These are phyloP conservation scores for Augochlora pura DNA, from an alignment of 1,140 invertebrate species.

Conservation along the genomic window DNA sequence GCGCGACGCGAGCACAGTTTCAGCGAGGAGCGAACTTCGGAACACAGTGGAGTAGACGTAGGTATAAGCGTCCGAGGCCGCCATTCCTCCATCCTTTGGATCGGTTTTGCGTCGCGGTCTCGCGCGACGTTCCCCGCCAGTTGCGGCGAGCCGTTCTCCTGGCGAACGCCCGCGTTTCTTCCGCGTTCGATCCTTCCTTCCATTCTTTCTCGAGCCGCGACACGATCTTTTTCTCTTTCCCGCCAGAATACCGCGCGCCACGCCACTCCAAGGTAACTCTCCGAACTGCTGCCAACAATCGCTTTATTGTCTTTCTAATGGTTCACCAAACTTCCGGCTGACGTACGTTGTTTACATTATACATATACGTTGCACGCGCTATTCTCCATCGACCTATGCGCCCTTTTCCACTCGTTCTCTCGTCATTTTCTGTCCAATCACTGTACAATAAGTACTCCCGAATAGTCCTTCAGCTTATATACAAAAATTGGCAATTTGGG, in stretches of 20 bases:
- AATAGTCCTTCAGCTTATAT: too few species aligned
- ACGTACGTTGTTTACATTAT: too few species aligned
- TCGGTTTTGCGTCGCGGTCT: conserved; percentile 55
- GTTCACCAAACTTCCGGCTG: too few species aligned
- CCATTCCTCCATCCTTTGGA: conserved; percentile 57
- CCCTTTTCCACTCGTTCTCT: too few species aligned
- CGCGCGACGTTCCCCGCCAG: conserved; percentile 30
- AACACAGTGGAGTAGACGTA: conserved; percentile 63
- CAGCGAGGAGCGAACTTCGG: conserved; percentile 6
- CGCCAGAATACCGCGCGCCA: background rate
- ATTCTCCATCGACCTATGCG: too few species aligned
- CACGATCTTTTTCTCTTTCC: background rate
- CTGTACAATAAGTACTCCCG: too few species aligned
- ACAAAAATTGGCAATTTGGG: too few species aligned
- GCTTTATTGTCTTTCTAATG: too few species aligned
- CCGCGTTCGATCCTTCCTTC: background rate
- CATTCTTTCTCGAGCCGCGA: background rate
- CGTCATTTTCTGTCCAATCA: too few species aligned
- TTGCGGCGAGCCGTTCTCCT: conserved; percentile 45
- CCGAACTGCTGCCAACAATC: too few species aligned
- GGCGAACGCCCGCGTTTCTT: conserved; percentile 24
- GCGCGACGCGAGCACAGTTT: background rate
- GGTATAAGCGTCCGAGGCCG: conserved; percentile 60
- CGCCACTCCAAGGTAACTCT: too few species aligned
- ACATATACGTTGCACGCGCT: too few species aligned